These are phyloP conservation scores for Gymnopithys bicolor DNA, from an alignment of 2,797 vertebrate species.

Conservation along the genomic window DNA sequence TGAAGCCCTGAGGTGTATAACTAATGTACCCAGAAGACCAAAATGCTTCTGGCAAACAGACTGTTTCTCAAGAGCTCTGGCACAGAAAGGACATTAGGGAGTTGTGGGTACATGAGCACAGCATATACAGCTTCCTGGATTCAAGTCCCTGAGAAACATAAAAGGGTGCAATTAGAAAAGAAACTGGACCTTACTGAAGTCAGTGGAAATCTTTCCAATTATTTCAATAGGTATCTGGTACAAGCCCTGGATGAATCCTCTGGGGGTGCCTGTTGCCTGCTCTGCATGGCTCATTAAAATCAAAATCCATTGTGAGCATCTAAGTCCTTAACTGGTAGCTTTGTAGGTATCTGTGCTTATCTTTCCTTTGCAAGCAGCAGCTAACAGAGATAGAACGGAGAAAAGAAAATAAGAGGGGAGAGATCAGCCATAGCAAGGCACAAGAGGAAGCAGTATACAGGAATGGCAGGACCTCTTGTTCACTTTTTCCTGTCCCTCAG, in stretches of 20 bases:
- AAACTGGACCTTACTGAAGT: neutral
- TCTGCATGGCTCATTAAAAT: neutral
- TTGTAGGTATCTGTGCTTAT: neutral
- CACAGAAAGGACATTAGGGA: neutral
- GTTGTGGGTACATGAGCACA: neutral
- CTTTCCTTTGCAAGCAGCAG: neutral
- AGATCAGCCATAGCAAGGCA: neutral
- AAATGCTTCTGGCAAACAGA: neutral
- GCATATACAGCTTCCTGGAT: neutral
- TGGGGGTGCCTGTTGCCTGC: neutral
- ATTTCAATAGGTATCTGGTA: constrained; percentile 26
- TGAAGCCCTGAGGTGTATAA: neutral
- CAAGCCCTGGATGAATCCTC: neutral
- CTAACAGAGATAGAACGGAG: neutral
- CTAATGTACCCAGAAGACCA: neutral
- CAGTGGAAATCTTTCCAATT: constrained; percentile 9
- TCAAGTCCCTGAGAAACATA: neutral
- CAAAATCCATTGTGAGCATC: neutral
- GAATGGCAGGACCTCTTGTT: neutral
- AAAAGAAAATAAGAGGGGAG: neutral
- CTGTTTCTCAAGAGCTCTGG: neutral
- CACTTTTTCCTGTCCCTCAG: neutral
- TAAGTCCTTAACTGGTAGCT: neutral
- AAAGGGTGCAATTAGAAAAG: neutral
- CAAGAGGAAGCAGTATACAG: neutral